These are phyloP conservation scores for Pyrrhosoma nymphula DNA, from an alignment of 2,888 invertebrate species.

Conservation along the genomic window DNA sequence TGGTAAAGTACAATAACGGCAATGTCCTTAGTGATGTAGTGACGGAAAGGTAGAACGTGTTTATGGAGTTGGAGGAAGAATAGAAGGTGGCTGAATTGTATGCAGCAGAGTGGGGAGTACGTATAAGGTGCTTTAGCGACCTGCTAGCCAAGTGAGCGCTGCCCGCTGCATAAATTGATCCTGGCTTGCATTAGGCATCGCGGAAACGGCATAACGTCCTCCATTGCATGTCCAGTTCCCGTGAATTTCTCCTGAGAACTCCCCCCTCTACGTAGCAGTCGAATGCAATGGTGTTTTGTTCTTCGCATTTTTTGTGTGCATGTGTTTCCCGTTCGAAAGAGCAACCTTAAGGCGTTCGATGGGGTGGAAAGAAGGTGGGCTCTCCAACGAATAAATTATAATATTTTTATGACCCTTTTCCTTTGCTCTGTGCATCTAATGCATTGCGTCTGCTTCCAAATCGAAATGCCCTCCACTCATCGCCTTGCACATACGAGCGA, in stretches of 20 bases:
- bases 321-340: not conserved
- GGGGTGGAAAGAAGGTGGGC: not conserved
- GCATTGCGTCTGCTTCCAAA: not conserved
- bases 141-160: not conserved
- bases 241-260: not conserved
- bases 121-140: not conserved
- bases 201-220: not conserved
- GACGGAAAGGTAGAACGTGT: too few species aligned
- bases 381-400: not conserved
- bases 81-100: not conserved
- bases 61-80: too few species aligned
- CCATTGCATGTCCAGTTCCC: not conserved
- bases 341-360: not conserved
- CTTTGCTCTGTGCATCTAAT: not conserved
- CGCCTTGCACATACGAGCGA: not conserved
- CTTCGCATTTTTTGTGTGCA: not conserved
- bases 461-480: not conserved
- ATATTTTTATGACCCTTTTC: not conserved
- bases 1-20: too few species aligned
- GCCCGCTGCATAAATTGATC: not conserved
- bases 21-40: too few species aligned
- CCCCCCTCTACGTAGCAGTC: not conserved
- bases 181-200: not conserved
- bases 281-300: not conserved
- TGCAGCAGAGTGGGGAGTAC: not conserved